These are phyloP conservation scores for Edolisoma coerulescens DNA, from an alignment of 2,113 vertebrate genomes.

Conservation along the genomic window DNA sequence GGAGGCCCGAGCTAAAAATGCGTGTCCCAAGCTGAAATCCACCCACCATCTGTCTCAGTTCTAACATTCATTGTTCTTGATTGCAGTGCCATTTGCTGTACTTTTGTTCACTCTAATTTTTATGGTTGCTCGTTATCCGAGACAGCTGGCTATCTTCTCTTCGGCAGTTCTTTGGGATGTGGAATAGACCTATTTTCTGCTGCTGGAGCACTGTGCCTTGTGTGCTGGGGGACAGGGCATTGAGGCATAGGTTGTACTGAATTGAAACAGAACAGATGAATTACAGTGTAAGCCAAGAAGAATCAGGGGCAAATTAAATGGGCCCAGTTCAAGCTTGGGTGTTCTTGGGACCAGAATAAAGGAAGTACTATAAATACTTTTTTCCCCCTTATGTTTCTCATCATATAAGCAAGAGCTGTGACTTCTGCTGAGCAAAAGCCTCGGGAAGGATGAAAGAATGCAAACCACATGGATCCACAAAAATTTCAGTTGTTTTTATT, in stretches of 20 bases:
- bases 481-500: not conserved
- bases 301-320: not conserved
- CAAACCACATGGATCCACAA: not conserved
- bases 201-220: not conserved
- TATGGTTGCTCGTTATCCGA: not conserved
- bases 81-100: constrained; percentile 4
- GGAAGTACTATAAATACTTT: not conserved
- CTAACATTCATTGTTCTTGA: constrained; percentile 22
- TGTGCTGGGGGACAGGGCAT: not conserved
- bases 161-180: not conserved
- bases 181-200: not conserved
- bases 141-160: constrained; percentile 39
- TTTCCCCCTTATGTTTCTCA: not conserved
- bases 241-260: not conserved
- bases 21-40: not conserved
- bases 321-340: not conserved
- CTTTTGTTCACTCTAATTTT: constrained; percentile 3
- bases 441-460: not conserved
- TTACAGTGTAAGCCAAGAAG: not conserved
- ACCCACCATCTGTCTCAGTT: not conserved
- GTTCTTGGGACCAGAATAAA: not conserved
- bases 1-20: not conserved
- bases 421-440: not conserved
- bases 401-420: not conserved
- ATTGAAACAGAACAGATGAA: not conserved